phyloP scores from a whole-genome alignment of 2,113 vertebrate genomes.

The Saccopteryx bilineata region DNA sequence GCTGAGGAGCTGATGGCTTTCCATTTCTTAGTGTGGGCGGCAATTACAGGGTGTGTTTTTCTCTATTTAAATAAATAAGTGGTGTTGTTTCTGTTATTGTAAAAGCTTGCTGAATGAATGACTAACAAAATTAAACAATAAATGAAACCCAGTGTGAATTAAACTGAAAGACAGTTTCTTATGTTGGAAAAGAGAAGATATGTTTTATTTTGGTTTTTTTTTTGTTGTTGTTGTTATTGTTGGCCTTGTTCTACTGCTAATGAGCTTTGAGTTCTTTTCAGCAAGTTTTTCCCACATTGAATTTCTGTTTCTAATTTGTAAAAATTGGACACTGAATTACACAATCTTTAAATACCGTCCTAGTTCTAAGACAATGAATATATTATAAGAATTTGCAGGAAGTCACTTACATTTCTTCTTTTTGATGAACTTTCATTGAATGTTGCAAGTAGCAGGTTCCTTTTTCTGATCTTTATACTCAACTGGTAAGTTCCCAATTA shows the following conservation, averaged over 20 bases:
- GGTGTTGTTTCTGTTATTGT: not conserved
- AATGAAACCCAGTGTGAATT: not conserved
- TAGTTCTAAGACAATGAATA: not conserved
- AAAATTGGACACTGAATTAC: not conserved
- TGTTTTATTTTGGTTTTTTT: not conserved
- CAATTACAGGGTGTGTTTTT: not conserved
- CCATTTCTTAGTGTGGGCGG: not conserved
- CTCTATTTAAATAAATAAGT: not conserved
- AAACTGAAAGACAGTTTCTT: not conserved
- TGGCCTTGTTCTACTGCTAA: not conserved
- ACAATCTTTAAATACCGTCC: not conserved
- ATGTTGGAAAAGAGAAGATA: not conserved
- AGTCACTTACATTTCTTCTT: not conserved
- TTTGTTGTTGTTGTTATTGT: not conserved
- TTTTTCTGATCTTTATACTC: not conserved
- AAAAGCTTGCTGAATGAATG: not conserved
- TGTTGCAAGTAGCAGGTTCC: not conserved
- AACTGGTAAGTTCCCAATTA: not conserved
- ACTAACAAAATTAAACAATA: slow-evolving; percentile 3
- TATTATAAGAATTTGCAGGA: not conserved
- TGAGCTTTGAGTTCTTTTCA: not conserved
- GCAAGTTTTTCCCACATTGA: not conserved
- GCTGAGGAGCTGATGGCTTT: not conserved
- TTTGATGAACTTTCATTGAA: not conserved
- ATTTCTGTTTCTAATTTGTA: not conserved